Evolutionary conservation across 1,140 invertebrate species (phyloP).

Genomic region (Zophobas morio): DNA sequence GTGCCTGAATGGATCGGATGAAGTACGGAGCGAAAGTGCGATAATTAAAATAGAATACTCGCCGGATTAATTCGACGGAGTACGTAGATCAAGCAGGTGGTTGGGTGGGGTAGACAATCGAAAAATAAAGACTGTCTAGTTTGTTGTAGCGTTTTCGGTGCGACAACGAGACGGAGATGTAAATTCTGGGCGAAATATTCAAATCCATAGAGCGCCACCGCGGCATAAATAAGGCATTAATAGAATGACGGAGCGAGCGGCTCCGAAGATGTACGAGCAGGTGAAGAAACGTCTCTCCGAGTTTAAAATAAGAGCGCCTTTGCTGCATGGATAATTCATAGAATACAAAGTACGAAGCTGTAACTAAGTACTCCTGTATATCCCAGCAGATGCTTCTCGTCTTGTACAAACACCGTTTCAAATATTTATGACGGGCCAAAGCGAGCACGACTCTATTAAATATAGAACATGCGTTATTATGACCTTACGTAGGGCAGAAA

Average conservation of each 20-base stretch:
- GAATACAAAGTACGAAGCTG: constrained; percentile 40
- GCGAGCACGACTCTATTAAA: constrained; percentile 43
- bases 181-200: no score
- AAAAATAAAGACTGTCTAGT: no score
- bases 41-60: background rate
- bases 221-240: background rate
- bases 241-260: background rate
- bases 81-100: no score
- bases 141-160: no score
- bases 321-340: constrained; percentile 41
- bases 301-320: constrained; percentile 30
- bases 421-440: constrained; percentile 43
- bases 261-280: background rate
- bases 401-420: constrained; percentile 44
- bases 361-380: constrained; percentile 43
- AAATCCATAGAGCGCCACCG: background rate
- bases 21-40: background rate
- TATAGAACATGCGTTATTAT: constrained; percentile 42
- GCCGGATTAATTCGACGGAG: no score
- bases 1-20: background rate
- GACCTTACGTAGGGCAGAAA: constrained; percentile 26
- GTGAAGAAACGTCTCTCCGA: constrained; percentile 29
- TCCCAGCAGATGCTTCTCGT: constrained; percentile 39
- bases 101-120: no score
- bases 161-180: no score